Percentiles rank a stretch among this genome's conserved stretches.
Conservation (phyloP, 2,888 invertebrate species). For the Cecidostiba fungosa region DNA sequence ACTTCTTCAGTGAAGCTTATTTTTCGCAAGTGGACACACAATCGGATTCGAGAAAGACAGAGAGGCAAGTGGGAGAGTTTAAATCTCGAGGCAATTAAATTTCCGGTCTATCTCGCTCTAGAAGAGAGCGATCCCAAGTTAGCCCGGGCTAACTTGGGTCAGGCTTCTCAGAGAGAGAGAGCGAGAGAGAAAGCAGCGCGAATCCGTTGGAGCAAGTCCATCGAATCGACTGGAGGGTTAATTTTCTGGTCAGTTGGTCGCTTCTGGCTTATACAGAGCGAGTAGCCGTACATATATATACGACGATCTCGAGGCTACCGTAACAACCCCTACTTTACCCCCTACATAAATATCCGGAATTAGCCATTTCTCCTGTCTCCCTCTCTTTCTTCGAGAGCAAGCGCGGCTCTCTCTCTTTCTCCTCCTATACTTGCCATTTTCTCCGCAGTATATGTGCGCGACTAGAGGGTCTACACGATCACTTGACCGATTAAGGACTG, state of each 20-base stretch:
- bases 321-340: conserved; percentile 78
- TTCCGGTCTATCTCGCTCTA: conserved; percentile 41
- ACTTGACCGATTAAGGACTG: conserved; percentile 80
- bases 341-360: conserved; percentile 81
- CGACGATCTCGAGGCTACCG: conserved; percentile 77
- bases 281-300: conserved; percentile 76
- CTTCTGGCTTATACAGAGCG: conserved; percentile 72
- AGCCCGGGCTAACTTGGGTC: conserved; percentile 49
- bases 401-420: conserved; percentile 66
- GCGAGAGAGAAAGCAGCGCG: conserved; percentile 20
- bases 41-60: neutral
- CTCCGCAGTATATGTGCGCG: conserved; percentile 64
- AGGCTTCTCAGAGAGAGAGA: conserved; percentile 24
- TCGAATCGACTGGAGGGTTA: conserved; percentile 80
- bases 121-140: conserved; percentile 46
- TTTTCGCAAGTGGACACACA: neutral
- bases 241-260: conserved; percentile 81
- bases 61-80: conserved; percentile 41
- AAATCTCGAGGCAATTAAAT: conserved; percentile 64
- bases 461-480: conserved; percentile 75
- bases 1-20: neutral
- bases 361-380: conserved; percentile 79
- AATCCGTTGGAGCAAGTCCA: conserved; percentile 71
- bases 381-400: conserved; percentile 60
- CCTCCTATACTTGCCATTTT: conserved; percentile 57